Base-by-base conservation (phyloP, 2,888 invertebrate genomes). In the Lysandra bellargus region DNA sequence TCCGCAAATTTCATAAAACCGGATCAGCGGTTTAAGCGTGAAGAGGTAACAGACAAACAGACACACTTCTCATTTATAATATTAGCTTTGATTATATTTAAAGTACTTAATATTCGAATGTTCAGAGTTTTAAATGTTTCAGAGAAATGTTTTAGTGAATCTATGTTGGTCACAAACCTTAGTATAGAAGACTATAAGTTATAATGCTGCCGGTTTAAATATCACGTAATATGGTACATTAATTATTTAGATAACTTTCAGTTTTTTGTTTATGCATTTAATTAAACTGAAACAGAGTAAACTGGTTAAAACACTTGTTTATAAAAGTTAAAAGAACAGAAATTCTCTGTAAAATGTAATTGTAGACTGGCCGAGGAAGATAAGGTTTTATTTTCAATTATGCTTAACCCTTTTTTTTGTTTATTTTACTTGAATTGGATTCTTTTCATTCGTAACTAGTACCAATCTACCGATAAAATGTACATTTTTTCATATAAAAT, bases 381-480 rank as follows among this genome's bases (percentile, higher is more conserved):
- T 69, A 69, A 69, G 0, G 33, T 69, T 69, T 69, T 30, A 69
- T 69, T 69, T 69, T 69, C 64, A 30, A 69, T 69, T 69, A 69
- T 69, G 12, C 14, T 57, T 57, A 57, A 57, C 23, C 33, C 3
- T 30, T 64, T 64, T 64, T 30, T 69, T 30, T 64, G 64, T 64
- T 64, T 69, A 69, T 69, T 69, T 69, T 33, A 30, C 33, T 14
- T 69, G 12, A 69, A 69, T 69, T 30, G 64, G 30, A 69, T 69
- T 69, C 30, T 69, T 69, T 69, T 14, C 33, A 69, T 3, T 9
- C 64, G 4, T 30, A 69, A 30, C 64, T 64, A 30, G 3, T 64
- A 30, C 30, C 12, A 23, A 30, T 23, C 23, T 30, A 53, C 14
- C 14, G 1, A 53, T 3, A 64, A 64, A 64, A 30, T 64, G 30